A percentile compares a stretch with the other conserved stretches of the same genome.
Evolutionary conservation across 1,140 invertebrate species (phyloP).

Genomic region (Heterodera schachtii): DNA sequence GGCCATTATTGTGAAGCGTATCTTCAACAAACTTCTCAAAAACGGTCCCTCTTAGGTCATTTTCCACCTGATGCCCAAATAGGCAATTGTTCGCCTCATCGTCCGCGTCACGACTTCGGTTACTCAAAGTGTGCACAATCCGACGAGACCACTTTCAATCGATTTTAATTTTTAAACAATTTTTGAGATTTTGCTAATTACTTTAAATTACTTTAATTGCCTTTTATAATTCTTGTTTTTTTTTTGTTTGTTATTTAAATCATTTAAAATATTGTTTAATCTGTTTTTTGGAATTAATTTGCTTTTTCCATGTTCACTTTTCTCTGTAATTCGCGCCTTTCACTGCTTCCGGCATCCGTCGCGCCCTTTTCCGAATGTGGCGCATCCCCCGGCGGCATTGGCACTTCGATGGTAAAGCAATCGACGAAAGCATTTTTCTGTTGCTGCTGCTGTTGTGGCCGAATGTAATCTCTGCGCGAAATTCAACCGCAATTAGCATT

Average conservation of each 20-base stretch:
- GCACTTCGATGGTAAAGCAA: conserved; percentile 9
- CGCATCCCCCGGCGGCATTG: conserved; percentile 18
- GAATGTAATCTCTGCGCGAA: conserved; percentile 34
- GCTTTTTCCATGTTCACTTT: neutral
- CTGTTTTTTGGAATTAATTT: too few species aligned
- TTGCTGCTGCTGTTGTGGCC: conserved; percentile 18
- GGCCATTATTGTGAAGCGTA: conserved; percentile 62
- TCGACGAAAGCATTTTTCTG: conserved; percentile 7
- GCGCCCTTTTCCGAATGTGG: conserved; percentile 1
- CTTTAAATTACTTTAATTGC: neutral
- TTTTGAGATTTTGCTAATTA: too few species aligned
- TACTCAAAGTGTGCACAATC: conserved; percentile 25
- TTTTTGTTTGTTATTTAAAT: too few species aligned
- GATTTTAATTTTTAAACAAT: too few species aligned
- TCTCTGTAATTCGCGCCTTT: neutral
- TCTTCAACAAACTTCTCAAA: conserved; percentile 27
- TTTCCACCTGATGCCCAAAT: conserved; percentile 42
- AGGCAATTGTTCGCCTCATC: conserved; percentile 48
- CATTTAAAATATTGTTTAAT: too few species aligned
- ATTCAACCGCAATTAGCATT: neutral
- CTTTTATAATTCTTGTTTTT: neutral
- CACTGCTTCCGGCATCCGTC: conserved; percentile 2
- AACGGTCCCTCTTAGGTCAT: neutral
- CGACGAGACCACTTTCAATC: conserved; percentile 15
- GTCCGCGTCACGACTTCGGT: conserved; percentile 14